These are phyloP conservation scores for Xestia c-nigrum DNA, from an alignment of 2,888 invertebrate genomes.

Conservation along the genomic window DNA sequence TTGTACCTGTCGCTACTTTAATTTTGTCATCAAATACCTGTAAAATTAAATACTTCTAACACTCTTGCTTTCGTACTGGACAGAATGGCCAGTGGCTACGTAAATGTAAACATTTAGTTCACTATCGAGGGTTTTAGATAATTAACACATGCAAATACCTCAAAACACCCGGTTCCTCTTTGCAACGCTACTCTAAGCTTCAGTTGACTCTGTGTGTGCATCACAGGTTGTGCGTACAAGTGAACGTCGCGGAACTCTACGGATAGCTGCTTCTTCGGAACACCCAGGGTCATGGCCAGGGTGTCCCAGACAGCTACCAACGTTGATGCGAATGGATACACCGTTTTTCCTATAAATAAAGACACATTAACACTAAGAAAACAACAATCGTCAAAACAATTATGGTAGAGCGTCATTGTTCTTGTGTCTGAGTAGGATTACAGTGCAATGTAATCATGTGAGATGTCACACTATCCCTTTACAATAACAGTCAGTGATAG, in stretches of 20 bases:
- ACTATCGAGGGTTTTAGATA: background rate
- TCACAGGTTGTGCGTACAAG: constrained; percentile 90
- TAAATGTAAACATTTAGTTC: background rate
- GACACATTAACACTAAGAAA: background rate
- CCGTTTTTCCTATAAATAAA: constrained; percentile 88
- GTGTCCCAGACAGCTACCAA: constrained; percentile 93
- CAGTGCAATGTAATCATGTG: background rate
- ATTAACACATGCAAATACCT: constrained; percentile 76
- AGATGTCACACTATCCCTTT: background rate
- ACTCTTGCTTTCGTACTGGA: background rate
- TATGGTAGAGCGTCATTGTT: background rate
- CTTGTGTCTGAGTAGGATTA: background rate
- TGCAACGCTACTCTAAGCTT: constrained; percentile 90
- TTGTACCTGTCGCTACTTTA: constrained; percentile 71
- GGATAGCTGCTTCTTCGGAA: constrained; percentile 91
- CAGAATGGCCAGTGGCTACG: background rate
- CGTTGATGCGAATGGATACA: constrained; percentile 95
- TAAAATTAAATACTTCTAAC: background rate
- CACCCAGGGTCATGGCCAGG: constrained; percentile 90
- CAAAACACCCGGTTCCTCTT: constrained; percentile 91
- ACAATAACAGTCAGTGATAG: background rate
- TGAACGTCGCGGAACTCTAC: constrained; percentile 92
- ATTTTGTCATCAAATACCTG: constrained; percentile 72
- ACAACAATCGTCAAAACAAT: background rate
- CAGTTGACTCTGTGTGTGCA: constrained; percentile 87